A percentile compares a stretch with the other conserved stretches of the same genome.
Evolutionary conservation across 2,113 vertebrate genomes (phyloP).

Genomic region (Rynchops niger): DNA sequence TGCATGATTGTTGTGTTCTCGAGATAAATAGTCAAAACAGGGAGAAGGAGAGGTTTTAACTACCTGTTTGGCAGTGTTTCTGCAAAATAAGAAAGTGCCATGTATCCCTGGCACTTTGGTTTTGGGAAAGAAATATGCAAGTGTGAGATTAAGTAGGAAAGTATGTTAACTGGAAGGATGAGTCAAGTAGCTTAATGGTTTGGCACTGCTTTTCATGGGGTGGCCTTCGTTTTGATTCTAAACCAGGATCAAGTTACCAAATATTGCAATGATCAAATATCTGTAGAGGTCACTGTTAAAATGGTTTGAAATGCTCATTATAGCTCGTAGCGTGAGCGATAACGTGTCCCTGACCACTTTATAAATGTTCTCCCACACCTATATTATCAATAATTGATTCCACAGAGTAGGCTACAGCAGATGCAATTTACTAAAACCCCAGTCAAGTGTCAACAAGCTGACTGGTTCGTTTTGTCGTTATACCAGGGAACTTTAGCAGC

Average conservation of each 20-base stretch:
- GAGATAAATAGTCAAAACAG: neutral
- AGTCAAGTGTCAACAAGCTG: constrained; percentile 59
- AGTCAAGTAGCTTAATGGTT: neutral
- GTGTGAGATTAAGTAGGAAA: neutral
- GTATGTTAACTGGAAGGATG: neutral
- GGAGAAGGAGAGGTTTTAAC: neutral
- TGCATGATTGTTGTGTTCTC: neutral
- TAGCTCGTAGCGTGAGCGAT: neutral
- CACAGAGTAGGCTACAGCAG: neutral
- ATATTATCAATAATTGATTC: constrained; percentile 62
- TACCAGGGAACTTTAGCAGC: constrained; percentile 3
- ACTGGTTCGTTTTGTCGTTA: constrained; percentile 23
- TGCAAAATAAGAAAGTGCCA: neutral
- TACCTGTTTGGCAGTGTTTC: neutral
- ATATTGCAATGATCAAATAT: neutral
- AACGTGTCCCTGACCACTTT: constrained; percentile 8
- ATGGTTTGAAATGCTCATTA: constrained; percentile 41
- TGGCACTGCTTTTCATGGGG: neutral
- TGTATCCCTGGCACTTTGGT: neutral
- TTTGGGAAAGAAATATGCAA: neutral
- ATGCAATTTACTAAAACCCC: constrained; percentile 49
- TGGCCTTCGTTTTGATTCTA: neutral
- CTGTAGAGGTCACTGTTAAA: constrained; percentile 28
- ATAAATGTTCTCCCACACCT: constrained; percentile 36
- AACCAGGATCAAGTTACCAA: neutral